Conservation (phyloP, 2,888 invertebrate genomes). For the Apotomis capreana region DNA sequence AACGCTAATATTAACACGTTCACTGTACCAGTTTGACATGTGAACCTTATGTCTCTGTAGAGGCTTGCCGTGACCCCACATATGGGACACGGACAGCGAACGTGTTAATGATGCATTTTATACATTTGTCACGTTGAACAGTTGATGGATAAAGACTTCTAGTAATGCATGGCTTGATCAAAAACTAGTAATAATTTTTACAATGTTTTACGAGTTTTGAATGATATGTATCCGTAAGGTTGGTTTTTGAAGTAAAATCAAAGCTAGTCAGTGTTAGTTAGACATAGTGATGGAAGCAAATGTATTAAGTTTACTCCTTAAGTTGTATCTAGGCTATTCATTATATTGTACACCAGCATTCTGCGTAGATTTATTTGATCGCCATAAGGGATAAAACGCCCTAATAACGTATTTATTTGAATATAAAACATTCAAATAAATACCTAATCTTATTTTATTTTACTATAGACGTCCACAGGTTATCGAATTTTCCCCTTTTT, state of each 20-base stretch:
- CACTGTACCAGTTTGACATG: too few species aligned
- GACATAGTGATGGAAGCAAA: slow-evolving; percentile 39
- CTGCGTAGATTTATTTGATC: too few species aligned
- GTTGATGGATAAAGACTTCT: neutral
- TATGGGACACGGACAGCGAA: neutral
- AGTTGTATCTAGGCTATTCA: neutral
- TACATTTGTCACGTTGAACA: neutral
- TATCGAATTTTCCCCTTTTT: too few species aligned
- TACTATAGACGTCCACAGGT: too few species aligned
- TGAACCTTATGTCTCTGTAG: too few species aligned
- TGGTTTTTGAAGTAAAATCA: slow-evolving; percentile 39
- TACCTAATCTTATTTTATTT: too few species aligned
- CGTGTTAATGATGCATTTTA: neutral
- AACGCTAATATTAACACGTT: too few species aligned
- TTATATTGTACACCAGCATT: neutral
- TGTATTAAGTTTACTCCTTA: neutral
- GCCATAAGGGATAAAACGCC: too few species aligned
- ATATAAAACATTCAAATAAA: too few species aligned
- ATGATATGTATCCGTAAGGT: slow-evolving; percentile 38
- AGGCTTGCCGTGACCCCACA: too few species aligned
- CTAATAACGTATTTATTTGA: too few species aligned
- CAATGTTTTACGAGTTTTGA: neutral
- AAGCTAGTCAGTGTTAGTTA: slow-evolving; percentile 29
- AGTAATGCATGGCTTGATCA: slow-evolving; percentile 3
- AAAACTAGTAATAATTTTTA: slow-evolving; percentile 11